These are phyloP conservation scores for Lepidochitona cinerea DNA, from an alignment of 2,888 invertebrate species.

Conservation along the genomic window DNA sequence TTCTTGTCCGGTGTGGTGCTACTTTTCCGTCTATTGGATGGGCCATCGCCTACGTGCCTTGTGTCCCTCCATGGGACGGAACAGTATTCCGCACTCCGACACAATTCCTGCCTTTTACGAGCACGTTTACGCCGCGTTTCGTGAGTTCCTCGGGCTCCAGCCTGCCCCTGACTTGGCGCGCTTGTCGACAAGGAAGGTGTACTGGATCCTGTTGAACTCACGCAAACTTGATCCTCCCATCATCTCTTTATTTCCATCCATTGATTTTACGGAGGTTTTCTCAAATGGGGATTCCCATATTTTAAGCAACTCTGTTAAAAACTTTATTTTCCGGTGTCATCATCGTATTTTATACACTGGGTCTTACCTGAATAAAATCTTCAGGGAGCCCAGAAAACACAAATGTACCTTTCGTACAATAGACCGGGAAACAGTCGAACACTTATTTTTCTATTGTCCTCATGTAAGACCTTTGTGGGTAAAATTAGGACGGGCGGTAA, in stretches of 20 bases:
- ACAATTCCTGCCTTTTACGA: neutral
- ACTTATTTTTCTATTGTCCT: conserved; percentile 1
- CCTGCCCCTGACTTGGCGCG: too few species aligned
- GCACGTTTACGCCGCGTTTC: neutral
- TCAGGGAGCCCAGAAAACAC: neutral
- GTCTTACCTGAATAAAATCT: neutral
- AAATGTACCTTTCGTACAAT: neutral
- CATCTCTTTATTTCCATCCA: too few species aligned
- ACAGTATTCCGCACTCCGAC: neutral
- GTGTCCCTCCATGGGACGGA: neutral
- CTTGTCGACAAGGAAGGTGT: too few species aligned
- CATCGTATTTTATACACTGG: neutral
- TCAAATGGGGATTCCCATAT: neutral
- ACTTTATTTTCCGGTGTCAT: neutral
- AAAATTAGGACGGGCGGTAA: too few species aligned
- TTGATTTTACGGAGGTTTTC: neutral
- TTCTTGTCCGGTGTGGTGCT: neutral
- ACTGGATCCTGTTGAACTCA: too few species aligned
- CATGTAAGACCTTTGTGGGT: neutral
- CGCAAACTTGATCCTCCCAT: too few species aligned
- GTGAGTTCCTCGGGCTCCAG: neutral
- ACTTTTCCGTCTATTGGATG: conserved; percentile 2
- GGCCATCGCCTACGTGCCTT: neutral
- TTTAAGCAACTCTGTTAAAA: neutral
- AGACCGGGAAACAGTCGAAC: neutral